Conservation (phyloP, 2,797 vertebrate species). For the Urosaurus nigricauda region DNA sequence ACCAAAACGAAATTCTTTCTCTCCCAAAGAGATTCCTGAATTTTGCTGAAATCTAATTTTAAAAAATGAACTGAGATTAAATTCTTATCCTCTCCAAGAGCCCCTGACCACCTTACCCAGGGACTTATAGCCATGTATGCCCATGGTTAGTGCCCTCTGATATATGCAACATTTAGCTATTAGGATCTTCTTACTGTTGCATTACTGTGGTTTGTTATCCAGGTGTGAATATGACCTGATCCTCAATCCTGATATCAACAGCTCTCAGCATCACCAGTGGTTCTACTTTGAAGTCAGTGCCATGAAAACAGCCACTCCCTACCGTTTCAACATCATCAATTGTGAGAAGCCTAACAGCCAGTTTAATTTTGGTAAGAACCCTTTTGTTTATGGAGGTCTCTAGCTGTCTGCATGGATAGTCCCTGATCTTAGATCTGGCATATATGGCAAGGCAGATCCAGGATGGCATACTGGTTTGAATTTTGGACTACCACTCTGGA, state of each 20-base stretch:
- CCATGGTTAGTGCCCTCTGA: not conserved
- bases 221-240: slow-evolving; percentile 94
- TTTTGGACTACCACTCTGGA: too few species aligned
- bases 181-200: not conserved
- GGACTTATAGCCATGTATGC: too few species aligned
- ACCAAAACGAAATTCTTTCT: too few species aligned
- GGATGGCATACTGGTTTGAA: too few species aligned
- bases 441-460: not conserved
- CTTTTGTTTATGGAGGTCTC: not conserved
- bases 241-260: slow-evolving; percentile 88
- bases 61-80: too few species aligned
- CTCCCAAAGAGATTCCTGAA: too few species aligned
- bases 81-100: too few species aligned
- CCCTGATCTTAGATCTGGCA: not conserved
- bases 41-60: too few species aligned
- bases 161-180: too few species aligned
- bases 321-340: slow-evolving; percentile 95
- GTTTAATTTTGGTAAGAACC: slow-evolving; percentile 91
- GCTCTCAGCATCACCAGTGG: slow-evolving; percentile 88
- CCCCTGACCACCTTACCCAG: too few species aligned
- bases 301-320: slow-evolving; percentile 81
- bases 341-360: slow-evolving; percentile 96
- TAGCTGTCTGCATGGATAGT: not conserved
- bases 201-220: slow-evolving; percentile 7
- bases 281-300: slow-evolving; percentile 92